A percentile compares a stretch with the other conserved stretches of the same genome.
Evolutionary conservation across 1,140 invertebrate genomes (phyloP).

Genomic region (Drosophila cardini): DNA sequence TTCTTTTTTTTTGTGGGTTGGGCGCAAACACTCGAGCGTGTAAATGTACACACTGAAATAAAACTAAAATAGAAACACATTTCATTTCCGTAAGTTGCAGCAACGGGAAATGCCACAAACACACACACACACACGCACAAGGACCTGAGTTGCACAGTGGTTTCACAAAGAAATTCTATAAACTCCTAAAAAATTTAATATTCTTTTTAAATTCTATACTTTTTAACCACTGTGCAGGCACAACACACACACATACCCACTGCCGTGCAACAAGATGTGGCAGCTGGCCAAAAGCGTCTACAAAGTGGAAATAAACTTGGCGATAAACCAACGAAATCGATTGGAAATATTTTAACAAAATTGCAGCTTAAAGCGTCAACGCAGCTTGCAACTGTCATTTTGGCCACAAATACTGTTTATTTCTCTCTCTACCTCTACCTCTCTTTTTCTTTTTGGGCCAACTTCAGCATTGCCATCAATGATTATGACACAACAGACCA

Average conservation of each 20-base stretch:
- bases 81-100: slow-evolving; percentile 79
- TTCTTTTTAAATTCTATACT: not conserved
- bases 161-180: not conserved
- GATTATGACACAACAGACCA: slow-evolving; percentile 64
- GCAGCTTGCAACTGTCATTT: slow-evolving; percentile 60
- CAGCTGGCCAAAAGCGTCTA: slow-evolving; percentile 62
- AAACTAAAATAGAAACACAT: slow-evolving; percentile 82
- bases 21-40: slow-evolving; percentile 70
- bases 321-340: slow-evolving; percentile 84
- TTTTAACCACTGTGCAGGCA: slow-evolving; percentile 23
- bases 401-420: not conserved
- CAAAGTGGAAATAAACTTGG: slow-evolving; percentile 80
- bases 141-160: slow-evolving; percentile 26
- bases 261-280: slow-evolving; percentile 26
- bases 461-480: slow-evolving; percentile 52
- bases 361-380: slow-evolving; percentile 84
- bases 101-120: slow-evolving; percentile 59
- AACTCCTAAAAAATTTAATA: not conserved
- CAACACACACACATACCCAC: slow-evolving; percentile 18
- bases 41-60: slow-evolving; percentile 65
- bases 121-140: slow-evolving; percentile 18
- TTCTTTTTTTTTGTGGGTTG: slow-evolving; percentile 41
- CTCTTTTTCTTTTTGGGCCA: slow-evolving; percentile 7
- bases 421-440: no score
- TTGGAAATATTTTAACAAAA: slow-evolving; percentile 83